Evolutionary conservation across 2,113 vertebrate genomes (phyloP), one percentile per base, ranked within the genome.

Genomic region (Phyllostomus hastatus): DNA sequence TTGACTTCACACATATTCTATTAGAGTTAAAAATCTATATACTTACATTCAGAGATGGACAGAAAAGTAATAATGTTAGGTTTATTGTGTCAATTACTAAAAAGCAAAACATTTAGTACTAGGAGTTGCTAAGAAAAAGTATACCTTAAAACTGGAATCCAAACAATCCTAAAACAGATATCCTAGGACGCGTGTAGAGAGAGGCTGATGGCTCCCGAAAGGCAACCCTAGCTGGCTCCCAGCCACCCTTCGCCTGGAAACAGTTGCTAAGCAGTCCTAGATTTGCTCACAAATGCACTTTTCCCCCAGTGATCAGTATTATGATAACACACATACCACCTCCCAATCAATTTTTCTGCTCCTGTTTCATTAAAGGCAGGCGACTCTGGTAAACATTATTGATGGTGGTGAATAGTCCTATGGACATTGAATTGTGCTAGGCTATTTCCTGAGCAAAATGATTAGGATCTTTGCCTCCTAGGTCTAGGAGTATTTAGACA

Each of bases 71-170:
- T 79, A 54, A 22, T 16, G 66, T 46, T 48, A 17, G 3, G 14
- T 59, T 95, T 66, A 88, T 35, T 57, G 46, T 50, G 16, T 41
- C 79, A 15, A 4, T 91, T 22, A 78, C 20, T 52, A 64, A 95
- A 80, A 59, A 52, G 33, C 19, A 61, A 85, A 90, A 72, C 90
- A 73, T 94, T 69, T 83, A 54, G n/a, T 64, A 91, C 75, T 85
- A 84, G 90, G 24, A 38, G 17, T 89, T 80, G 22, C 43, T 75
- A 69, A 46, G 72, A 64, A 70, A 93, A 93, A 73, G 67, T 84
- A 19, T 98, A 98, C 97, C 97, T 98, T 95, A 95, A 69, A 78
- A 81, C 50, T 90, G 86, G 80, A 89, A 95, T 91, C 88, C 95
- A 91, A 90, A 66, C 59, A 54, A 86, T 94, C 95, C 67, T 52